Evolutionary conservation across 1,140 invertebrate species (phyloP).

Genomic region (Philopotamus ludificatus): DNA sequence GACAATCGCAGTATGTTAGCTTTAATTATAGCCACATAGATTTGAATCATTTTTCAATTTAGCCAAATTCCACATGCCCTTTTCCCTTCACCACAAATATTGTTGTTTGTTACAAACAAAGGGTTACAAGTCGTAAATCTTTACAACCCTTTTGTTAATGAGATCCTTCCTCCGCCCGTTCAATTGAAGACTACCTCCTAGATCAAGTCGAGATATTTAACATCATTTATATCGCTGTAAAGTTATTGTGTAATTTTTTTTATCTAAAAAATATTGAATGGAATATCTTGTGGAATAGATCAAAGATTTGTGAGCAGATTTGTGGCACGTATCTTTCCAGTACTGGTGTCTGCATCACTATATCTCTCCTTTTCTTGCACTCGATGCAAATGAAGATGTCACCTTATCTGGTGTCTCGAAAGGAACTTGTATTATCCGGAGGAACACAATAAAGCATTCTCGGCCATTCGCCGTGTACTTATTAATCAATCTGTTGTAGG

Average conservation of each 20-base stretch:
- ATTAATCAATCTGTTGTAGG: conserved; percentile 18
- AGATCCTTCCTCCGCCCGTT: conserved; percentile 35
- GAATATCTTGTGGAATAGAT: background rate
- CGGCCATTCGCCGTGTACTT: conserved; percentile 8
- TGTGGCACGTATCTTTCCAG: no score
- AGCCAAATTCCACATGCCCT: no score
- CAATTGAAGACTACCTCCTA: conserved; percentile 35
- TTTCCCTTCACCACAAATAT: no score
- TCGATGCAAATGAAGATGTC: conserved; percentile 29
- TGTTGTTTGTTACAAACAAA: background rate
- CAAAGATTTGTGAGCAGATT: background rate
- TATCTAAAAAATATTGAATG: no score
- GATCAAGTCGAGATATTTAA: conserved; percentile 39
- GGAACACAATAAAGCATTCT: conserved; percentile 31
- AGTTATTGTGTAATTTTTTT: no score
- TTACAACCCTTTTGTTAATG: conserved; percentile 35
- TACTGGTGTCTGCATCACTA: background rate
- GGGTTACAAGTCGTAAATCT: conserved; percentile 18
- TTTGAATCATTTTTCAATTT: no score
- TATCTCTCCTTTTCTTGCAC: no score
- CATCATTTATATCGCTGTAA: conserved; percentile 37
- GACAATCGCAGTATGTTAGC: no score
- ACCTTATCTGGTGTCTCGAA: conserved; percentile 17
- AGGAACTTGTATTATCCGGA: conserved; percentile 7
- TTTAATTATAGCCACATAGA: no score